Percentiles rank a stretch among this genome's conserved stretches.
Conservation (phyloP, 2,113 vertebrate species). For the Tor tambroides region DNA sequence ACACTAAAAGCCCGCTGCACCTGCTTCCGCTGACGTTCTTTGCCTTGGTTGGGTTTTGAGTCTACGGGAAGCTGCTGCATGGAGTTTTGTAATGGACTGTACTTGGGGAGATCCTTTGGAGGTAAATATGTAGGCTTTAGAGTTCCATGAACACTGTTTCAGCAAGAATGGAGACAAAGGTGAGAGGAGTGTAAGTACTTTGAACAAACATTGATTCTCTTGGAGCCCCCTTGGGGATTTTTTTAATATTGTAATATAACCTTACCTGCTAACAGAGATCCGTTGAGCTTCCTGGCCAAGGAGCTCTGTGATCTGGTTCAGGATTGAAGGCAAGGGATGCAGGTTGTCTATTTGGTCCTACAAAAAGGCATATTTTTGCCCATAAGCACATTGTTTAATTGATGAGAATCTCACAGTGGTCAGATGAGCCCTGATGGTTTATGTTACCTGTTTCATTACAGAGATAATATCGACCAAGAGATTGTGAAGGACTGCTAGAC, state of each 20-base stretch:
- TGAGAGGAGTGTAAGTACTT: neutral
- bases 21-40: slow-evolving; percentile 66
- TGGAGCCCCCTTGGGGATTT: neutral
- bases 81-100: slow-evolving; percentile 81
- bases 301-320: slow-evolving; percentile 83
- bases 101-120: slow-evolving; percentile 81
- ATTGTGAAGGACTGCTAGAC: slow-evolving; percentile 88
- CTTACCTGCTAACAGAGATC: slow-evolving; percentile 70
- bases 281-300: slow-evolving; percentile 67
- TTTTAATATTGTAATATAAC: too few species aligned
- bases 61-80: slow-evolving; percentile 80
- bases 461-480: slow-evolving; percentile 89
- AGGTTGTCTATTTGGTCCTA: slow-evolving; percentile 83
- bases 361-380: neutral
- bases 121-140: slow-evolving; percentile 81
- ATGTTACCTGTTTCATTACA: slow-evolving; percentile 81
- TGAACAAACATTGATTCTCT: neutral
- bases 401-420: too few species aligned
- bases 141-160: slow-evolving; percentile 65
- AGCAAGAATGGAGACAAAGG: neutral
- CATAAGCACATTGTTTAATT: too few species aligned
- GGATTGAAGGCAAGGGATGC: slow-evolving; percentile 89
- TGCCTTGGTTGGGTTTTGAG: slow-evolving; percentile 53
- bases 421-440: neutral
- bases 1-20: slow-evolving; percentile 88